A percentile compares a stretch with the other conserved stretches of the same genome.
Evolutionary conservation across 1,140 invertebrate genomes (phyloP).

Genomic region (Phymastichus coffea): DNA sequence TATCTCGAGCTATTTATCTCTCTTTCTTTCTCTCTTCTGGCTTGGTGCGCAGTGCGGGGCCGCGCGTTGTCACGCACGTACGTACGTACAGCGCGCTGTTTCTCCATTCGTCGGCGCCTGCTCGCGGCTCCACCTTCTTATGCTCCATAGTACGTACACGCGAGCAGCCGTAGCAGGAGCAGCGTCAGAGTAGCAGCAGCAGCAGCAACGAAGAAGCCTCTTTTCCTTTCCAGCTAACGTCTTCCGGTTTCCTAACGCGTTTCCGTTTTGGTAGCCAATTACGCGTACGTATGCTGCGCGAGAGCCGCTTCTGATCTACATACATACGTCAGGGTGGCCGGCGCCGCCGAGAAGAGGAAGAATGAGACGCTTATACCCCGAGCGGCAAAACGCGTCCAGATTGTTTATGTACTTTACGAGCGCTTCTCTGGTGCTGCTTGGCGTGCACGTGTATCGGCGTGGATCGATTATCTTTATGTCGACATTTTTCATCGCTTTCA

Average conservation of each 20-base stretch:
- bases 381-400: too few species aligned
- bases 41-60: too few species aligned
- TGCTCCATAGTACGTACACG: background rate
- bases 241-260: conserved; percentile 52
- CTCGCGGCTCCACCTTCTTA: background rate
- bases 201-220: too few species aligned
- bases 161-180: too few species aligned
- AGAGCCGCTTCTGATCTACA: too few species aligned
- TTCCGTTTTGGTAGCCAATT: conserved; percentile 48
- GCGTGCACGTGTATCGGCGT: too few species aligned
- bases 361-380: too few species aligned
- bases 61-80: conserved; percentile 20
- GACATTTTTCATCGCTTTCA: conserved; percentile 12
- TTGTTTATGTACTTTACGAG: too few species aligned
- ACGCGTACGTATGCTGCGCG: too few species aligned
- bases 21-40: background rate
- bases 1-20: conserved; percentile 15
- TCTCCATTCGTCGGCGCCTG: conserved; percentile 6
- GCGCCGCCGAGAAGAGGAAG: background rate
- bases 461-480: conserved; percentile 19
- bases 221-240: conserved; percentile 52
- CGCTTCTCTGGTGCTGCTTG: background rate
- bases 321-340: too few species aligned
- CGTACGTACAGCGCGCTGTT: background rate
- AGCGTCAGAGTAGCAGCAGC: conserved; percentile 38